These are phyloP conservation scores for Zalophus californianus DNA, from an alignment of 2,797 vertebrate genomes.

Conservation along the genomic window DNA sequence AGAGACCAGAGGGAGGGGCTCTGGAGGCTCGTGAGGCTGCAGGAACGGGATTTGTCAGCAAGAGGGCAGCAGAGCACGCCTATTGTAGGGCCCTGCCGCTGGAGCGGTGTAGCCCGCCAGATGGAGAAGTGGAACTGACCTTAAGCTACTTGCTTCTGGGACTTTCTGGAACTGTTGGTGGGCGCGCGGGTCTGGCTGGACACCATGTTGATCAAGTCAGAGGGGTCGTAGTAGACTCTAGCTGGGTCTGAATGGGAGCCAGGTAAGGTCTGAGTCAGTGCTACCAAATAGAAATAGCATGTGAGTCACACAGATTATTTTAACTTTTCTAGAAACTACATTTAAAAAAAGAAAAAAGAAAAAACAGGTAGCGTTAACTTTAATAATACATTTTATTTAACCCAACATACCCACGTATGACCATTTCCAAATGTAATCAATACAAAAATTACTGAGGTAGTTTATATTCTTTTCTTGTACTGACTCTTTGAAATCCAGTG, in stretches of 20 bases:
- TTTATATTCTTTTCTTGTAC: background rate
- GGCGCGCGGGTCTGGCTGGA: background rate
- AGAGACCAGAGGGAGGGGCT: background rate
- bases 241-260: background rate
- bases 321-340: slow-evolving; percentile 28
- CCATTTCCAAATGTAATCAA: slow-evolving; percentile 12
- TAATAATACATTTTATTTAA: slow-evolving; percentile 12
- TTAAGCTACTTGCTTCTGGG: background rate
- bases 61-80: slow-evolving; percentile 80
- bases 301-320: background rate
- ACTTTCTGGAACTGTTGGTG: background rate
- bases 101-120: accelerated
- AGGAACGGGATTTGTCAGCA: slow-evolving; percentile 58
- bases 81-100: background rate
- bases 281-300: background rate
- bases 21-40: background rate
- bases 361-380: slow-evolving; percentile 37
- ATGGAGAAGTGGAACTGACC: accelerated
- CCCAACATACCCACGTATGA: background rate
- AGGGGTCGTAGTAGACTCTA: background rate
- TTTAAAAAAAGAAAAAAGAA: background rate
- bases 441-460: background rate
- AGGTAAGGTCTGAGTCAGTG: background rate
- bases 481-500: background rate
- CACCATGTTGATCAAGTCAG: background rate